Conservation (phyloP, 2,113 vertebrate species). For the Leucopsar rothschildi region DNA sequence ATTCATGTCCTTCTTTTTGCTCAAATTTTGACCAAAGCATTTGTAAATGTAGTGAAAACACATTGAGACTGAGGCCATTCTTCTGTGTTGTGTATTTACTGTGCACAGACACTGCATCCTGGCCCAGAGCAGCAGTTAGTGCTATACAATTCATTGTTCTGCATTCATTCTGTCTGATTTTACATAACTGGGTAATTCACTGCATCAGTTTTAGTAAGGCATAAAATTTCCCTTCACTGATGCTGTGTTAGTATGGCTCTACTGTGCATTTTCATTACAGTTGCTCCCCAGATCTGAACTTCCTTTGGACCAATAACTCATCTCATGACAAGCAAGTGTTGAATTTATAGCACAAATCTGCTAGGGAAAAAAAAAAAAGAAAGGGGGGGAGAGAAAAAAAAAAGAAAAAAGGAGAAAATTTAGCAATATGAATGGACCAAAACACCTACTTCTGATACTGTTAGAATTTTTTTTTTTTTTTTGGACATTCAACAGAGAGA, state of each 20-base stretch:
- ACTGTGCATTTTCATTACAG: background rate
- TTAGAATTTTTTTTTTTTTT: background rate
- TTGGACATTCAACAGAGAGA: background rate
- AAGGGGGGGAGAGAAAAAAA: rapidly evolving
- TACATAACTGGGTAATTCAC: background rate
- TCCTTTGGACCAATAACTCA: background rate
- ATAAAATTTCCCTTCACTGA: background rate
- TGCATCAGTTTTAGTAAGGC: background rate
- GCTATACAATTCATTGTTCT: background rate
- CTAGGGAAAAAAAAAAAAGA: rapidly evolving
- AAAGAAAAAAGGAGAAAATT: background rate
- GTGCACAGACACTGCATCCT: background rate
- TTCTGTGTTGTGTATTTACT: background rate
- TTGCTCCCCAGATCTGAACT: background rate
- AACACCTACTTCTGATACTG: background rate
- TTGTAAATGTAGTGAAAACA: background rate
- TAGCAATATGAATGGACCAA: rapidly evolving
- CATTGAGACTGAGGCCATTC: background rate
- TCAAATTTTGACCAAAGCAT: background rate
- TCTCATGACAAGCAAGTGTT: background rate
- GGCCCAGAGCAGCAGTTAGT: background rate
- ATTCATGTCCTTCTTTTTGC: background rate
- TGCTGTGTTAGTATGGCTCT: background rate
- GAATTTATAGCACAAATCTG: background rate
- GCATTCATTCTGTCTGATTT: background rate